A percentile compares a stretch with the other conserved stretches of the same genome.
Conservation (phyloP, 2,113 vertebrate genomes). For the Mus musculus region GRCm39 chr1:23561501-23562000, state of each 20-base stretch:
- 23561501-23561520: neutral
- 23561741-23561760: slow-evolving; percentile 32
- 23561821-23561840: slow-evolving; percentile 24
- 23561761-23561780: neutral
- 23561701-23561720: slow-evolving; percentile 39
- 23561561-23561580: neutral
- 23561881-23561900: slow-evolving; percentile 57
- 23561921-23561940: neutral
- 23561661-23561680: neutral
- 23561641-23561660: neutral
- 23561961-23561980: slow-evolving; percentile 26
- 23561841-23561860: slow-evolving; percentile 2
- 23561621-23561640: neutral
- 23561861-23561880: neutral
- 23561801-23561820: neutral
- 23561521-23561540: neutral
- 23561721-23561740: slow-evolving; percentile 14
- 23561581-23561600: neutral
- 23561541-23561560: neutral
- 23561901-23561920: slow-evolving; percentile 17
- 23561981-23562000: slow-evolving; percentile 32
- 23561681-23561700: neutral
- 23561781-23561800: slow-evolving; percentile 47
- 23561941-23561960: neutral
- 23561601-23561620: neutral